Evolutionary conservation across 2,888 invertebrate species (phyloP), one percentile per base, ranked within the genome.

Genomic region (Acrobasis suavella): DNA sequence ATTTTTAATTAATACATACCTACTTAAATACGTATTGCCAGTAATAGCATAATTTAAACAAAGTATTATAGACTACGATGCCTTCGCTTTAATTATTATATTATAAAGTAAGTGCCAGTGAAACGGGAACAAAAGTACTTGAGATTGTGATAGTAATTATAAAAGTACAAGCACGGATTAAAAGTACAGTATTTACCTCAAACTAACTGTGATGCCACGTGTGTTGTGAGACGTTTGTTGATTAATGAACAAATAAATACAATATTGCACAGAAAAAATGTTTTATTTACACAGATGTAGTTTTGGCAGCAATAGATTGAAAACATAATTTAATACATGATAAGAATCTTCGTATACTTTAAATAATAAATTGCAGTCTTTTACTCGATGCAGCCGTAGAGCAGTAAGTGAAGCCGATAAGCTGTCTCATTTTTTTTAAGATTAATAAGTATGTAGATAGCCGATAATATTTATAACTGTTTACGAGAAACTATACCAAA

Each of bases 161-260:
- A 62, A 65, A 52, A 59, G 17, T 67, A 62, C 32, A 69, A 72
- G 72, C 75, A 74, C 71, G 71, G 75, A 64, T 62, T 68, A 63
- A 78, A 80, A 76, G 71, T 82, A 75, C 82, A 83, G 83, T 87
- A 89, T 89, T 90, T 90, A 89, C 89, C 89, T 89, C 87, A 79
- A 89, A 15, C 83, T 79, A 85, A 89, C 91, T 91, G 91, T 91
- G 91, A 91, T 91, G 71, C 69, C 71, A 77, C 22, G 75, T 72
- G 76, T 78, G 81, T 84, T 84, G 82, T 83, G 83, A 84, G 72
- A 79, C 67, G 72, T 72, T 80, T 84, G 74, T 82, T 79, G 72
- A 52, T 62, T 62, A 51, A 65, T 61, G 54, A 73, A 58, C 72
- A 70, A 70, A 70, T 74, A 76, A 73, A 76, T 72, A 68, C 67